Evolutionary conservation across 2,888 invertebrate genomes (phyloP), one percentile per base, ranked within the genome.

Genomic region (Hydriomena furcata): DNA sequence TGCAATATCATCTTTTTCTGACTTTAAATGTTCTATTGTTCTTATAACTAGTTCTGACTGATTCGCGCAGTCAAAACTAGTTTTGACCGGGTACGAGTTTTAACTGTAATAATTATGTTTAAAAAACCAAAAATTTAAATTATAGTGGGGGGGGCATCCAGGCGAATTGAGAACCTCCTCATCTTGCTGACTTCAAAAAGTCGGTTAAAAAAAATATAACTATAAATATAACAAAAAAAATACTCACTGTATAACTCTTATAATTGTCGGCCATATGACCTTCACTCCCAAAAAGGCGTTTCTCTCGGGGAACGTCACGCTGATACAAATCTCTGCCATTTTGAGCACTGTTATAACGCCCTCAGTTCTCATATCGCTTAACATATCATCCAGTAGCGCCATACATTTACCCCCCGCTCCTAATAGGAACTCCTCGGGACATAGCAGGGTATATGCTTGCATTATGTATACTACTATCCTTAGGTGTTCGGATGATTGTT

Each of bases 401-500:
- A 96, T 93, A 55, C 98, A 92, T 37, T 92, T 91, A 7, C 91
- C 90, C 0, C 97, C 96, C 52, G 94, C 93, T 5, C 92, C 93
- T 62, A 93, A 88, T 51, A 97, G 91, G 72, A 96, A 96, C 61
- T 95, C 92, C 67, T 95, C 93, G 0, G 97, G 96, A 56, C 94
- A 94, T 7, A 98, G 83, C 8, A 97, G 82, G 0, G 96, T 92
- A 76, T 97, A 97, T 0, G 95, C 96, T 78, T 96, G 94, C 75
- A 95, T 94, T 72, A 98, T 95, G 66, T 94, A 93, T 7, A 97
- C 91, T 57, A 96, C 95, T 50, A 94, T 92, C 54, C 94, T 92
- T 7, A 98, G 89, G 78, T 96, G 94, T 72, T 98, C 97, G 0
- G 96, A 93, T 0, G 96, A 95, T 78, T 93, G 92, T 79, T 97